Percentiles rank a stretch among this genome's conserved stretches.
phyloP scores from a whole-genome alignment of 2,797 vertebrate species.

The Spondyliosoma cantharus region DNA sequence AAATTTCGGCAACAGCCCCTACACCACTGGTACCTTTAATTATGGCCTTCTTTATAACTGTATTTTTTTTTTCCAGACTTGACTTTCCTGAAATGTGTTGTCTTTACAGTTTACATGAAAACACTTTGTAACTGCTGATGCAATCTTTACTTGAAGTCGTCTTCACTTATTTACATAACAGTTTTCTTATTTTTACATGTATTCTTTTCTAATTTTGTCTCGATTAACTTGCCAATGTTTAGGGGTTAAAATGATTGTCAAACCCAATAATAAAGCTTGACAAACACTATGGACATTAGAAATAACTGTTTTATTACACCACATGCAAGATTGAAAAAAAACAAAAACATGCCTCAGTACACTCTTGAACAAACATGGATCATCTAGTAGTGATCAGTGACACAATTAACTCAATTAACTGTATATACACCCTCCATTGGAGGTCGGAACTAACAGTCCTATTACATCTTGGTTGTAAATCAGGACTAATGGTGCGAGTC shows the following conservation, averaged over 20 bases:
- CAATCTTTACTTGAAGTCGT: constrained; percentile 53
- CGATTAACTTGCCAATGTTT: constrained; percentile 43
- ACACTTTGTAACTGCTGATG: constrained; percentile 46
- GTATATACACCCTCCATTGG: constrained; percentile 14
- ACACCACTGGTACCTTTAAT: not conserved
- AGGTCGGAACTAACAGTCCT: constrained; percentile 12
- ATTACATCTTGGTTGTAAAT: not conserved
- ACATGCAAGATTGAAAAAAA: constrained; percentile 6
- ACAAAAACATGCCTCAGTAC: not conserved
- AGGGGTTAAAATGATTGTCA: constrained; percentile 36
- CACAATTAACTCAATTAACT: not conserved
- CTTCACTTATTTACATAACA: constrained; percentile 32
- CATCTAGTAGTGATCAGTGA: not conserved
- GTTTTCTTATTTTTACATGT: not conserved
- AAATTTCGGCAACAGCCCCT: not conserved
- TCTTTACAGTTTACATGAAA: constrained; percentile 50
- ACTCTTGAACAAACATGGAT: not conserved
- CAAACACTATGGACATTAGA: not conserved
- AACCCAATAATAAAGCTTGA: constrained; percentile 61
- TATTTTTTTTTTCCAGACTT: not conserved
- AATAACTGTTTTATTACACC: constrained; percentile 26
- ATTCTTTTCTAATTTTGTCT: constrained; percentile 44
- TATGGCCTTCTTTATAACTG: not conserved
- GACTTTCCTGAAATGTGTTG: not conserved
- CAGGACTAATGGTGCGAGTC: constrained; percentile 32